Evolutionary conservation across 1,140 invertebrate species (phyloP).

Genomic region (Drosophila pseudoobscura): DNA sequence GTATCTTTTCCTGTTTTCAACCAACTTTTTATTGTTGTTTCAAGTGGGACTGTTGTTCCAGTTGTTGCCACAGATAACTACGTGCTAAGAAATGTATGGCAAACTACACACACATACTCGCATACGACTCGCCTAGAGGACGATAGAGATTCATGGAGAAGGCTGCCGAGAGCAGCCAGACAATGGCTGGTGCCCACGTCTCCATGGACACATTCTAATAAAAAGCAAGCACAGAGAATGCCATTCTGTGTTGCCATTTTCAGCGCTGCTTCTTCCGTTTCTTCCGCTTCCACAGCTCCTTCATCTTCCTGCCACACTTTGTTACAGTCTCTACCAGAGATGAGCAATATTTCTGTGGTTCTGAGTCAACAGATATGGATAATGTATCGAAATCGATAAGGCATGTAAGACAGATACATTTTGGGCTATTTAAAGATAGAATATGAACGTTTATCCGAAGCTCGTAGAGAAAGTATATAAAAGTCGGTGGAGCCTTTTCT

Average conservation of each 20-base stretch:
- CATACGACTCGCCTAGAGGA: conserved; percentile 7
- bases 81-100: conserved; percentile 77
- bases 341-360: conserved; percentile 27
- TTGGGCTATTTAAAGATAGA: too few species aligned
- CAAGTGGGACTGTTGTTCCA: conserved; percentile 56
- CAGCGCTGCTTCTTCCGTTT: conserved; percentile 35
- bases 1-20: conserved; percentile 46
- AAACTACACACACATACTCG: conserved; percentile 51
- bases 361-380: background rate
- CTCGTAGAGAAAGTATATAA: too few species aligned
- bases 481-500: too few species aligned
- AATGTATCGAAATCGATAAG: too few species aligned
- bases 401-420: too few species aligned
- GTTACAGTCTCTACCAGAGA: conserved; percentile 37
- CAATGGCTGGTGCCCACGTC: conserved; percentile 74
- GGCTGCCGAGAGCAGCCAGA: conserved; percentile 38
- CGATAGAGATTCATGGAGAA: conserved; percentile 46
- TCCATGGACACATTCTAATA: conserved; percentile 78
- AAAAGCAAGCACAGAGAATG: conserved; percentile 68
- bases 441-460: too few species aligned
- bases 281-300: background rate
- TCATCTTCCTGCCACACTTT: conserved; percentile 28
- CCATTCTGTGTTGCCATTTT: conserved; percentile 61
- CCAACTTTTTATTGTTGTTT: conserved; percentile 73
- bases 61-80: conserved; percentile 68